Evolutionary conservation across 2,113 vertebrate genomes (phyloP), one percentile per base, ranked within the genome.

Genomic region (Myrmecobius fasciatus): DNA sequence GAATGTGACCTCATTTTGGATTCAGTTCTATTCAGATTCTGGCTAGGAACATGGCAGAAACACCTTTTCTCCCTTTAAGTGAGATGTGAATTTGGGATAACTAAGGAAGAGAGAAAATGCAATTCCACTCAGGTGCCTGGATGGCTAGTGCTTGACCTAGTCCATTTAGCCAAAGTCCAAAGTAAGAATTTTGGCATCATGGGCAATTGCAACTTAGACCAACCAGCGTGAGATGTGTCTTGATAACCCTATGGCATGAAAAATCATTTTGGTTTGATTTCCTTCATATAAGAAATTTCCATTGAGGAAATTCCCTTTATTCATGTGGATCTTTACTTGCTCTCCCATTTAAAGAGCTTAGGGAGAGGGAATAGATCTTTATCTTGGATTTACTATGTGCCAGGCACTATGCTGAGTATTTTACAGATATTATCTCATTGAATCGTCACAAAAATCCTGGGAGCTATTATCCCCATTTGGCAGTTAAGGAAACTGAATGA

Each of bases 1-100:
- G 95, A 97, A 92, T 95, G 93, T 96, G 89, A 97, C 36, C 83
- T 97, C 93, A n/a, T 96, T 98, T 97, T 93, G 93, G 93, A 95
- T 95, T 91, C 95, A 96, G 49, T 95, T 96, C 91, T 51, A 49
- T 92, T 96, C 54, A 54, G 89, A 47, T 92, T 95, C 83, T 93
- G 97, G 93, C 25, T 96, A 1, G 31, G 52, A 97, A 51, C 47
- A 47, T 89, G 10, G 88, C 2, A 94, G 88, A 95, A 97, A 97
- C 56, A 51, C 22, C 53, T 89, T 0, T 83, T 83, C 67, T 83
- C 20, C 90, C 14, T 91, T 97, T 96, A 91, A 92, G 91, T 91
- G 94, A 89, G 26, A 91, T 91, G 95, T 94, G 49, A 96, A 94
- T 60, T 95, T 96, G 91, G 1, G 17, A 95, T 92, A 43, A 94